These are phyloP conservation scores for Oncorhynchus nerka DNA, from an alignment of 2,113 vertebrate genomes.

Conservation along the genomic window DNA sequence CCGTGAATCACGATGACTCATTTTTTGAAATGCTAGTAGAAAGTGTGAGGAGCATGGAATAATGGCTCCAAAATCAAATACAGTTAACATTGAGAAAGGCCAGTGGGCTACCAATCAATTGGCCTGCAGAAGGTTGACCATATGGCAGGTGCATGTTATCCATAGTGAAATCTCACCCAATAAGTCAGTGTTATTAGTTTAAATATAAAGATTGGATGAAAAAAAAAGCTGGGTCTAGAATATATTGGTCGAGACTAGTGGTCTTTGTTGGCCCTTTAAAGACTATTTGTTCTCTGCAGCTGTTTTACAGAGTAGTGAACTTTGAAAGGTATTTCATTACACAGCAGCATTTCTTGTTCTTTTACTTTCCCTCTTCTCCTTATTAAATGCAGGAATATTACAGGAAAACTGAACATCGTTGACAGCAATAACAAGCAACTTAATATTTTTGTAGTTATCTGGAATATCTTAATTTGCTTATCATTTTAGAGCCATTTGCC, in stretches of 20 bases:
- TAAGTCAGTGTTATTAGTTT: too few species aligned
- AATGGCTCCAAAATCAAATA: too few species aligned
- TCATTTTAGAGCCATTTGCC: constrained; percentile 4
- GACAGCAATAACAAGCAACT: background rate
- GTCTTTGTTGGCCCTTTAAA: constrained; percentile 28
- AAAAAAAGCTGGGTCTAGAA: constrained; percentile 25
- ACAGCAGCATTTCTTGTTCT: constrained; percentile 3
- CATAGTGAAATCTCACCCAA: too few species aligned
- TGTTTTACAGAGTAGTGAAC: constrained; percentile 40
- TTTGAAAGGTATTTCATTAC: constrained; percentile 58
- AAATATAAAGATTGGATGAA: too few species aligned
- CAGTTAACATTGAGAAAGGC: too few species aligned
- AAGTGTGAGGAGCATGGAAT: too few species aligned
- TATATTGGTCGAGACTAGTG: constrained; percentile 31
- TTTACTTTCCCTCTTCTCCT: background rate
- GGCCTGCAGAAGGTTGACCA: too few species aligned
- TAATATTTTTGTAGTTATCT: background rate
- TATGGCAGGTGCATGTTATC: too few species aligned
- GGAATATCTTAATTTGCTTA: background rate
- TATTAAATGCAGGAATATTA: background rate
- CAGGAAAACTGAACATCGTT: background rate
- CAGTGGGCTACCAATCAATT: too few species aligned
- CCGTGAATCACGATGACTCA: too few species aligned
- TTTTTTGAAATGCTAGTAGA: too few species aligned
- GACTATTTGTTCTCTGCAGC: constrained; percentile 52